Evolutionary conservation across 2,888 invertebrate genomes (phyloP), one percentile per base, ranked within the genome.

Genomic region (Pammene fasciana): DNA sequence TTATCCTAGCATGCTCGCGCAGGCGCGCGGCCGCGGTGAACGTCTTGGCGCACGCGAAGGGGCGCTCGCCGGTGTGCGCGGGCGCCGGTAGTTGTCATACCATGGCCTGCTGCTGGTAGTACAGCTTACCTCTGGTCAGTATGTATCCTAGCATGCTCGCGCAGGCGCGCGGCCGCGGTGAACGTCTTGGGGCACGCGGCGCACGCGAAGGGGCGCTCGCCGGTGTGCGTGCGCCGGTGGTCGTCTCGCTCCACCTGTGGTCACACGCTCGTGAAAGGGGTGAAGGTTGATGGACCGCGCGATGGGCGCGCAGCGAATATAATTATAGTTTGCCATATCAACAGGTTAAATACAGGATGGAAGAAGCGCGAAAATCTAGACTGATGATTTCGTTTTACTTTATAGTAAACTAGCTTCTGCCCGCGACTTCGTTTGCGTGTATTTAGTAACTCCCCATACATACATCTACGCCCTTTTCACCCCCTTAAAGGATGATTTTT

Each of bases 221-320:
- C 91, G 34, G 92, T 92, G 81, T 92, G 92, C 72, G 91, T 92
- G 74, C 92, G 90, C 16, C 92, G 88, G 74, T 92, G 92, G 77
- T 92, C 92, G 91, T 92, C 92, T 73, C 92, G 92, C 91, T 92
- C 92, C 90, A 92, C 91, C 92, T 92, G 82, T 41, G 62, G 76
- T n/a, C 81, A 74, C 76, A 79, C 77, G 78, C 14, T 46, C 77
- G 16, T 54, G 34, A n/a, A 60, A 46, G 56, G 43, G 43, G 65
- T 65, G 55, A 65, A 65, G 64, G 55, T 54, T 65, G 55, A 55
- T 64, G 54, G 60, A 46, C 52, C 50, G 13, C 34, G 46, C 38
- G 34, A 14, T 16, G 55, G 5, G 36, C 36, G 36, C 38, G 26
- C 4, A 48, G 16, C 48, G 48, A 52, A 55, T 26, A 36, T n/a